Evolutionary conservation across 2,888 invertebrate genomes (phyloP).

Genomic region (Drosophila mettleri): DNA sequence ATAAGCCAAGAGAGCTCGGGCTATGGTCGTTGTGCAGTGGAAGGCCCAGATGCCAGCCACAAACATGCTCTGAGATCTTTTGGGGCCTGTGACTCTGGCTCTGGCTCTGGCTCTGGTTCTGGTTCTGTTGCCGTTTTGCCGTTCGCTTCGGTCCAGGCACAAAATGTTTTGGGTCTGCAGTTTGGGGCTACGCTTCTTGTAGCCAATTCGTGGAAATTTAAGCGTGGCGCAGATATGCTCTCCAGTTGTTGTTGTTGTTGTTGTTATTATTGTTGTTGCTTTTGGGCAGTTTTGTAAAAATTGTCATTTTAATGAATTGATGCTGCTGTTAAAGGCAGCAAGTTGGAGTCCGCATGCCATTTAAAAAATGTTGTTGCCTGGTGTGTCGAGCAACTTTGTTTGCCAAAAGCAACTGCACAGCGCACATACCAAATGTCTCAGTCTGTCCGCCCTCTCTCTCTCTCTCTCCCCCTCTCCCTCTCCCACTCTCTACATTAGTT

Average conservation of each 20-base stretch:
- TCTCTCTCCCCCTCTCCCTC: background rate
- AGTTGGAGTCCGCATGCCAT: slow-evolving; percentile 66
- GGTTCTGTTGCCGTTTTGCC: slow-evolving; percentile 3
- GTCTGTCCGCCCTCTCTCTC: background rate
- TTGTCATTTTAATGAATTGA: slow-evolving; percentile 85
- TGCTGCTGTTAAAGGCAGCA: slow-evolving; percentile 81
- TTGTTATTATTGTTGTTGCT: slow-evolving; percentile 61
- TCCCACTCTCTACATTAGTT: slow-evolving; percentile 34
- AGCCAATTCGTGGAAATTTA: slow-evolving; percentile 83
- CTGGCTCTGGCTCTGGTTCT: slow-evolving; percentile 13
- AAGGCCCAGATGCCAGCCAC: slow-evolving; percentile 21
- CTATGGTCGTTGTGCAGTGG: slow-evolving; percentile 4
- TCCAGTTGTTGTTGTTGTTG: slow-evolving; percentile 64
- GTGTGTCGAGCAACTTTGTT: slow-evolving; percentile 77
- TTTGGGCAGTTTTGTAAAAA: slow-evolving; percentile 83
- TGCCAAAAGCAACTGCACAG: slow-evolving; percentile 28
- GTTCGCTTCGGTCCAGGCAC: slow-evolving; percentile 30
- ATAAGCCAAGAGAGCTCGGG: slow-evolving; percentile 50
- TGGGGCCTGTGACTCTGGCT: slow-evolving; percentile 13
- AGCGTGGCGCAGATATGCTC: slow-evolving; percentile 75
- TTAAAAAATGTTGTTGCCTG: slow-evolving; percentile 75
- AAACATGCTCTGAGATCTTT: slow-evolving; percentile 39
- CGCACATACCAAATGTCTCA: slow-evolving; percentile 12
- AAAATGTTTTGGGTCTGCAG: slow-evolving; percentile 59
- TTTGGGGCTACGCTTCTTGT: slow-evolving; percentile 71